These are phyloP conservation scores for Chrosomus eos DNA, from an alignment of 2,797 vertebrate genomes.

Conservation along the genomic window DNA sequence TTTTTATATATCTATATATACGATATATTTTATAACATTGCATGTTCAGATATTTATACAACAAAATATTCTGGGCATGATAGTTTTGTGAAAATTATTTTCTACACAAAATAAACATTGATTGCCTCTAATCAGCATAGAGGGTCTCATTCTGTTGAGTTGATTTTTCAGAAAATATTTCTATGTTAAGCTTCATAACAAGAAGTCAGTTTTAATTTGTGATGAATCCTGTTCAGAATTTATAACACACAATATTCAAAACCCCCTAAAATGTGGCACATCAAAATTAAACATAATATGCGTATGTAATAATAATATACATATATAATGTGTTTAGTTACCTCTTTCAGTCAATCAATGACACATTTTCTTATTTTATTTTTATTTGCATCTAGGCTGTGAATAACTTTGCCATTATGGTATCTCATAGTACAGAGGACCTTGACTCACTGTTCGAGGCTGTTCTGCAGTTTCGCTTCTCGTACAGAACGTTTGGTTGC, in stretches of 20 bases:
- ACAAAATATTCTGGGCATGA: too few species aligned
- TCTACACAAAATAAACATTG: neutral
- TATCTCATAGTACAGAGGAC: neutral
- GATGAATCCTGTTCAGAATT: neutral
- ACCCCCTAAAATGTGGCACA: neutral
- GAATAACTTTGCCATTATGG: constrained; percentile 16
- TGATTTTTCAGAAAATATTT: neutral
- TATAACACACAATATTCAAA: neutral
- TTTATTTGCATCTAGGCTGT: neutral
- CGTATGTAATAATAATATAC: too few species aligned
- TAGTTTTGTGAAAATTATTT: neutral
- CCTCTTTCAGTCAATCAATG: neutral
- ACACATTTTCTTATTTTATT: neutral
- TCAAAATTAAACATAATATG: neutral
- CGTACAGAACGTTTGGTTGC: constrained; percentile 33
- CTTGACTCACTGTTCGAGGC: neutral
- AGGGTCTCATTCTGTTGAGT: neutral
- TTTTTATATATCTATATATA: too few species aligned
- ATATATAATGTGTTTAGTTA: neutral
- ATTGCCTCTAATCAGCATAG: neutral
- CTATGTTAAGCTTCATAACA: neutral
- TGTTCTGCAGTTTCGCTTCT: constrained; percentile 12
- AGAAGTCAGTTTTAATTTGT: neutral
- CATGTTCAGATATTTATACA: too few species aligned
- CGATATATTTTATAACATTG: too few species aligned